Base-by-base conservation (phyloP, 1,140 invertebrate species). In the Heliconius hermathena region DNA sequence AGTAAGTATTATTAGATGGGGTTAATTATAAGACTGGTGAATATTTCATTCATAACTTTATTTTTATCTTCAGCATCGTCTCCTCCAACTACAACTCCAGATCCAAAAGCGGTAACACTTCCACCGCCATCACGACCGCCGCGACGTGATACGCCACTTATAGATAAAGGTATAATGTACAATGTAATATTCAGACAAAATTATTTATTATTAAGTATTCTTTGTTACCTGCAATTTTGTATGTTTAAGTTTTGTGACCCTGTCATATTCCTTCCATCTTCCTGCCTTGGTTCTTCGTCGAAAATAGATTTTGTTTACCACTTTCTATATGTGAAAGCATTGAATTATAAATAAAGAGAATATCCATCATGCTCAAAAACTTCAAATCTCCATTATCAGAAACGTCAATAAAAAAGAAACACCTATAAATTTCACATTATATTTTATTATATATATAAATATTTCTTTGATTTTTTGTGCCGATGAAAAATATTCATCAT, bases 1-100 rank as follows among this genome's bases (percentile, higher is more conserved):
- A 97, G 98, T 98, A 96, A 97, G 97, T 97, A 79, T 49, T 70
- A 36, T 16, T 29, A 66, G 11, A 26, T n/a, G 26, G 3, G 60
- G 11, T 29, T 16, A 66, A 29, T 29, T 66, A 29, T 26, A 29
- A 29, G 22, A 18, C 11, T 16, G 13, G 22, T 66, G 60, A 29
- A 66, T 66, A 29, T 66, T 16, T 16, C 2, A 29, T 22, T 66
- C n/a, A n/a, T n/a, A 29, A 66, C 60, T 26, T 66, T 29, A 26
- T 29, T 26, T 77, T 71, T 5, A 54, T 54, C 77, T 81, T 73
- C 76, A 94, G 93, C 91, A 6, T 94, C 93, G 8, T 92, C 93
- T 26, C 93, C 93, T 20, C 93, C 93, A 13, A 94, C 93, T 20
- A 94, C 93, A 0, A 93, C 93, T 60, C 91, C 93, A 22, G 93